Conservation (phyloP, 2,113 vertebrate species). For the Felis catus region DNA sequence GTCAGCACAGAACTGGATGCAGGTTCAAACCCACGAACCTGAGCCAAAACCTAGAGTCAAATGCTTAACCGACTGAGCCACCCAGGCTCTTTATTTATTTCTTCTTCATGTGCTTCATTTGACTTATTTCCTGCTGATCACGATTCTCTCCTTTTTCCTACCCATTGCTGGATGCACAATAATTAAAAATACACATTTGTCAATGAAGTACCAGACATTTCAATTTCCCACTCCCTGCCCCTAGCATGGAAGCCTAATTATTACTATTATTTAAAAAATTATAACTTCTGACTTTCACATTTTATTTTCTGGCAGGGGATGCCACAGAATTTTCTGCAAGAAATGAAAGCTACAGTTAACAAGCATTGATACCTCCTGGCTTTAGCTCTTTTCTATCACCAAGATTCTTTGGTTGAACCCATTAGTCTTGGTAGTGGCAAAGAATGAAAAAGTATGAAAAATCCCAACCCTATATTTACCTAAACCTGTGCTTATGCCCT, state of each 20-base stretch:
- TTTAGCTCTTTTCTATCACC: neutral
- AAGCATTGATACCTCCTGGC: neutral
- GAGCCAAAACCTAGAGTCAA: too few species aligned
- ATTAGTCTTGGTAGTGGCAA: neutral
- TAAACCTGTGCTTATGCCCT: neutral
- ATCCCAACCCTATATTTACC: neutral
- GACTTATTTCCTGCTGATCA: neutral
- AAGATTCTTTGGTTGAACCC: neutral
- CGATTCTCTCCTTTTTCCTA: neutral
- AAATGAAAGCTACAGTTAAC: neutral
- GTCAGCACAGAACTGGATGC: too few species aligned
- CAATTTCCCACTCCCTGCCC: neutral
- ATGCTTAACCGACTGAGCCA: too few species aligned
- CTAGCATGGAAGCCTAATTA: neutral
- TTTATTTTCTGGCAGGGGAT: neutral
- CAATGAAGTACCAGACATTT: neutral
- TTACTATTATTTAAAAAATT: neutral
- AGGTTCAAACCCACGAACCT: too few species aligned
- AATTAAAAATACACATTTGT: neutral
- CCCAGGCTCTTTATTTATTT: neutral
- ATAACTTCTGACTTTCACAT: neutral
- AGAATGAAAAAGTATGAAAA: slow-evolving; percentile 9
- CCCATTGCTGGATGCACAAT: neutral
- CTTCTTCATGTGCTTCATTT: neutral
- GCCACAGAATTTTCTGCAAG: neutral